These are phyloP conservation scores for Hemithea aestivaria DNA, from an alignment of 2,888 invertebrate species.

Conservation along the genomic window DNA sequence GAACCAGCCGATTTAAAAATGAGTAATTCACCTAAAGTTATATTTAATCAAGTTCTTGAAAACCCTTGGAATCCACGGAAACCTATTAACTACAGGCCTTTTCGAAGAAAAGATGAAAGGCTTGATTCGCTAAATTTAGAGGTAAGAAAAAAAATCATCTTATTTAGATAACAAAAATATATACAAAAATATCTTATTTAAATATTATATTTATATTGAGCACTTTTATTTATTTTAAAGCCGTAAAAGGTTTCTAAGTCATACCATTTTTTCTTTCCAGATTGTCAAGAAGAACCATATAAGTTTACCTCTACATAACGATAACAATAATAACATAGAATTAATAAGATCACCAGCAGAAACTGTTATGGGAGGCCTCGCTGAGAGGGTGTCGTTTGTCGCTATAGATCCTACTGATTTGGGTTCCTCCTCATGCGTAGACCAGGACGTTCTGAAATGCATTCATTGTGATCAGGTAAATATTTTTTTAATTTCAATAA, in stretches of 20 bases:
- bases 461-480: conserved; percentile 49
- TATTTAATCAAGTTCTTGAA: conserved; percentile 75
- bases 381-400: conserved; percentile 12
- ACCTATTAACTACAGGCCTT: conserved; percentile 54
- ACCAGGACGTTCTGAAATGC: conserved; percentile 41
- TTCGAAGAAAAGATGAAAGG: conserved; percentile 42
- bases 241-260: too few species aligned
- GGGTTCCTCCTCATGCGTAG: conserved; percentile 1
- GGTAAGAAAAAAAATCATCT: too few species aligned
- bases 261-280: too few species aligned
- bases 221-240: too few species aligned
- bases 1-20: conserved; percentile 4
- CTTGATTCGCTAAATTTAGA: conserved; percentile 15
- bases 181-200: too few species aligned
- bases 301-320: too few species aligned
- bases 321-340: conserved; percentile 49
- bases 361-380: conserved; percentile 4
- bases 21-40: conserved; percentile 29
- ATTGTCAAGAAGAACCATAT: too few species aligned
- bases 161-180: too few species aligned
- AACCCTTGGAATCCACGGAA: conserved; percentile 77
- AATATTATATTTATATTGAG: too few species aligned
- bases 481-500: too few species aligned
- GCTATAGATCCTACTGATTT: conserved; percentile 9
- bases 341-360: conserved; percentile 22